A percentile compares a stretch with the other conserved stretches of the same genome.
These are phyloP conservation scores for Silurus glanis DNA, from an alignment of 2,113 vertebrate species.

Conservation along the genomic window DNA sequence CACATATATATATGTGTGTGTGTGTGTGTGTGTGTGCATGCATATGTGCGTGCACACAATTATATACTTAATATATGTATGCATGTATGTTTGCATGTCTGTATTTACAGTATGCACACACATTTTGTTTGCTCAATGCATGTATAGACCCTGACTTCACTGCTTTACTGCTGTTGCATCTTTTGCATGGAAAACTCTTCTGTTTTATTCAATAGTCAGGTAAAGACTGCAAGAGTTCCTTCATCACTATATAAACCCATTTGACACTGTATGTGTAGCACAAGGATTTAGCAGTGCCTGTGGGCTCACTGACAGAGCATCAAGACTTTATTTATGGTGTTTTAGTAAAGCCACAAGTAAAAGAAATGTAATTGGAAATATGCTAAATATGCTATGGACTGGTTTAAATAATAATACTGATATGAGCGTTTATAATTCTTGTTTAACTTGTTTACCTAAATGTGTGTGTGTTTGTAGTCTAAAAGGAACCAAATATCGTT, in stretches of 20 bases:
- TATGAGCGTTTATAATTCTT: background rate
- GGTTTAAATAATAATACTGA: background rate
- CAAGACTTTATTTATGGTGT: background rate
- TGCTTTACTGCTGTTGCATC: background rate
- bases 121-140: background rate
- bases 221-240: background rate
- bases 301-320: constrained; percentile 7
- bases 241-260: background rate
- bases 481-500: background rate
- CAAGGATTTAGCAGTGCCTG: background rate
- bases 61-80: too few relatives aligned
- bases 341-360: background rate
- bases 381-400: background rate
- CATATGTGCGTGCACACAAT: too few relatives aligned
- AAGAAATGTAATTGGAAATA: background rate
- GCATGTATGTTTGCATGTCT: too few relatives aligned
- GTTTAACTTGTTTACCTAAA: background rate
- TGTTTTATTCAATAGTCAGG: background rate
- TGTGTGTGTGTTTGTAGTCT: background rate
- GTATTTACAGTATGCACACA: too few relatives aligned
- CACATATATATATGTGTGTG: too few relatives aligned
- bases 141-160: background rate
- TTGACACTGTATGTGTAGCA: background rate
- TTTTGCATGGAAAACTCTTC: background rate
- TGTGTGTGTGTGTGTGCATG: too few relatives aligned